Evolutionary conservation across 2,888 invertebrate genomes (phyloP).

Genomic region (Metallyticus violacea): DNA sequence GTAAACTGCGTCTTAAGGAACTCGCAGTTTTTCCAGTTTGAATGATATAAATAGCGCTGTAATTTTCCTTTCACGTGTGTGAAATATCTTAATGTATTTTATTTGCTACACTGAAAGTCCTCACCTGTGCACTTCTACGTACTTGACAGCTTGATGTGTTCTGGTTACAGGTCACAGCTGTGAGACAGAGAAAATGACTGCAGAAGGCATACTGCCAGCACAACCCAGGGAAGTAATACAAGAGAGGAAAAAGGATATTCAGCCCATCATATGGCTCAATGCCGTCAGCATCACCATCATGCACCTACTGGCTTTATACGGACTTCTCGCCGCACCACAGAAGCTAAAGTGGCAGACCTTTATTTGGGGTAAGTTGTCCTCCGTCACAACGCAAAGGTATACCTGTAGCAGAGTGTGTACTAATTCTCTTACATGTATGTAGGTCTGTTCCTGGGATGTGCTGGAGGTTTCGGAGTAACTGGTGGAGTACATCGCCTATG

Average conservation of each 20-base stretch:
- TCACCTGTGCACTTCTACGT: too few relatives aligned
- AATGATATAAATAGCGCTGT: too few relatives aligned
- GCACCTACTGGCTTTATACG: conserved; percentile 50
- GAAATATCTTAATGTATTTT: too few relatives aligned
- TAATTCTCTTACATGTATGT: conserved; percentile 30
- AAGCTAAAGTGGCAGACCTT: conserved; percentile 38
- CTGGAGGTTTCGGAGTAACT: conserved; percentile 88
- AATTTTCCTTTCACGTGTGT: too few relatives aligned
- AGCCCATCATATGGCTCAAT: conserved; percentile 64
- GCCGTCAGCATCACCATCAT: conserved; percentile 54
- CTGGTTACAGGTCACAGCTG: neutral
- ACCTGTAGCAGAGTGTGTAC: too few relatives aligned
- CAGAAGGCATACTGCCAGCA: neutral
- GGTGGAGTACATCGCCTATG: conserved; percentile 96
- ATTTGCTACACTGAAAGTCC: too few relatives aligned
- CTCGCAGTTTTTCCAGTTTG: too few relatives aligned
- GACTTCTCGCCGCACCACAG: conserved; percentile 43
- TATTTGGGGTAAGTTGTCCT: neutral
- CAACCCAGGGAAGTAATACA: neutral
- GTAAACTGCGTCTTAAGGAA: too few relatives aligned
- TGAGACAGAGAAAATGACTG: neutral
- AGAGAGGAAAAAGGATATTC: neutral
- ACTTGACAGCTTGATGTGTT: too few relatives aligned
- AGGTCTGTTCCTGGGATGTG: conserved; percentile 72
- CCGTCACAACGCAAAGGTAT: too few relatives aligned